Conservation (phyloP, 2,888 invertebrate species). For the Limnephilus lunatus region DNA sequence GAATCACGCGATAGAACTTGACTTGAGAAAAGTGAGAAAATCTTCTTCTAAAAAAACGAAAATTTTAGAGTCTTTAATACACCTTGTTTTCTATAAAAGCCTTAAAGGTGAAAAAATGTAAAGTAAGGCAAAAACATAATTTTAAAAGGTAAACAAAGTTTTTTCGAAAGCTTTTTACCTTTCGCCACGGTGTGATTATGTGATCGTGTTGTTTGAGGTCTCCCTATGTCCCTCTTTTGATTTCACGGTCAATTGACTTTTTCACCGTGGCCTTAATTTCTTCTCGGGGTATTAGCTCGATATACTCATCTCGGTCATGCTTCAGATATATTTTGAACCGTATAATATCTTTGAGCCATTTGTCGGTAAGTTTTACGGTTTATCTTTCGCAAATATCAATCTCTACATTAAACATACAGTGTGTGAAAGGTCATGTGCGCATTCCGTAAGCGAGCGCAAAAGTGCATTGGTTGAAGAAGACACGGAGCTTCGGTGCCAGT, state of each 20-base stretch:
- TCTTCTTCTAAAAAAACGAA: too few species aligned
- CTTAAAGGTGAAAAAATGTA: too few species aligned
- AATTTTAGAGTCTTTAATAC: too few species aligned
- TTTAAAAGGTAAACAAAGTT: not conserved
- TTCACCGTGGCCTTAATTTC: not conserved
- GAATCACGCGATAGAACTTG: too few species aligned
- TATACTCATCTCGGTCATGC: not conserved
- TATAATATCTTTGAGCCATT: not conserved
- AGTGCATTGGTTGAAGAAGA: not conserved
- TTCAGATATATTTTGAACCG: not conserved
- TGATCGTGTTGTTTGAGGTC: not conserved
- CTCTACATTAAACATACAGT: not conserved
- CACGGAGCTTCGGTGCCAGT: too few species aligned
- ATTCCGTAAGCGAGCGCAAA: not conserved
- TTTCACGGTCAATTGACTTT: not conserved
- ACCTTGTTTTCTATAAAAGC: too few species aligned
- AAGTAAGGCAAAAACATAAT: too few species aligned
- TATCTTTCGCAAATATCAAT: not conserved
- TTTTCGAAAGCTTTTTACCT: not conserved
- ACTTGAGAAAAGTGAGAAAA: too few species aligned
- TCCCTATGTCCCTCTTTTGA: not conserved
- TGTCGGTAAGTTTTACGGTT: not conserved
- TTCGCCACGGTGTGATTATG: not conserved
- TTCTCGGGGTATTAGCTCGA: not conserved
- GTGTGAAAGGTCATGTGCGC: not conserved